Conservation (phyloP, 1,140 invertebrate genomes). For the Scaptomyza pallida region DNA sequence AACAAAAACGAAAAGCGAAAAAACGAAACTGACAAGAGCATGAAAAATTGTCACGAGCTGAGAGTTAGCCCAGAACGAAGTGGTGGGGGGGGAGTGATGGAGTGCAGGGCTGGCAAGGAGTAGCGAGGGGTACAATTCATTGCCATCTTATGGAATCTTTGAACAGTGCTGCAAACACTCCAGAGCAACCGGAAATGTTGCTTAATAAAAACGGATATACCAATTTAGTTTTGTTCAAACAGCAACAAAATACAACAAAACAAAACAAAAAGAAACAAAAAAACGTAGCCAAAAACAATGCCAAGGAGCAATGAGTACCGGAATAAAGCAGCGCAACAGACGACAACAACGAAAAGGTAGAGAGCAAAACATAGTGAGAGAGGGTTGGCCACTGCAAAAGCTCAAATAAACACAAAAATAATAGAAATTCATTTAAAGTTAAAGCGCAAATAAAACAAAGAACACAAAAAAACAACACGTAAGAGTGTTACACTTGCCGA, state of each 20-base stretch:
- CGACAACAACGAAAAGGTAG: slow-evolving; percentile 34
- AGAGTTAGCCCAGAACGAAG: slow-evolving; percentile 44
- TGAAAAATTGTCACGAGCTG: slow-evolving; percentile 79
- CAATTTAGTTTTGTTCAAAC: slow-evolving; percentile 77
- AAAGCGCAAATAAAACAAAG: slow-evolving; percentile 67
- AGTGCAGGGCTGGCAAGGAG: too few species aligned
- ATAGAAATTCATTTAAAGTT: slow-evolving; percentile 83
- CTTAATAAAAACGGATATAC: slow-evolving; percentile 83
- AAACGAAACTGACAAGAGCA: slow-evolving; percentile 76
- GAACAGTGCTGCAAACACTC: slow-evolving; percentile 60
- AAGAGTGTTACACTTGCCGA: too few species aligned
- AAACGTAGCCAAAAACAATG: slow-evolving; percentile 17
- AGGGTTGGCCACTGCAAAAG: slow-evolving; percentile 52
- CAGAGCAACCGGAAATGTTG: slow-evolving; percentile 80
- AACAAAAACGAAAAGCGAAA: background rate
- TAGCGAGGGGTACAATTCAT: slow-evolving; percentile 4
- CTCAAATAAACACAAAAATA: slow-evolving; percentile 82
- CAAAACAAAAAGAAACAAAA: too few species aligned
- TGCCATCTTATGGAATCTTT: slow-evolving; percentile 29
- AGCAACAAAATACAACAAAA: slow-evolving; percentile 50
- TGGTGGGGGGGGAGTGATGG: too few species aligned
- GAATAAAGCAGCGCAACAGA: slow-evolving; percentile 63
- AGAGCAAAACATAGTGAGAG: slow-evolving; percentile 9
- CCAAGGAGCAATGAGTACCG: slow-evolving; percentile 66
- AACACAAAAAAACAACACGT: slow-evolving; percentile 14